Evolutionary conservation across 2,888 invertebrate genomes (phyloP), one percentile per base, ranked within the genome.

Genomic region (Odontocolon sp.): DNA sequence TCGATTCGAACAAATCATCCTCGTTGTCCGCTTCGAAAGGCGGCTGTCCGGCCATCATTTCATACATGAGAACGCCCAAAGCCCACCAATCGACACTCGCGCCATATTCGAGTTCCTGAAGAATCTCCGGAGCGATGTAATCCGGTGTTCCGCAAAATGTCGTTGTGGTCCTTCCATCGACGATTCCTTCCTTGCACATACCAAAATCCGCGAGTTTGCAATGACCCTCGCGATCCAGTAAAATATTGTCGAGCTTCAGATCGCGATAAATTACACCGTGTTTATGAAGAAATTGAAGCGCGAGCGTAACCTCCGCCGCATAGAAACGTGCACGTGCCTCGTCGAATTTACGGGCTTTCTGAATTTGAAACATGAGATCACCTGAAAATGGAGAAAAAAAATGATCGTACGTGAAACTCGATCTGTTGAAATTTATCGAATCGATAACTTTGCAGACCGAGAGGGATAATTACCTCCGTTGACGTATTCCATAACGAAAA

Each of bases 111-210:
- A 97, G 93, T 91, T 98, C 98, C 91, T 98, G 97, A 70, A 98
- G 93, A 89, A 98, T 98, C 94, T 99, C 99, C 2, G 99, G 99
- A 36, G 99, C 99, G 82, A 99, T 99, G 91, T 99, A 99, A 91
- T 99, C 99, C 1, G 99, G 99, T 40, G 99, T 99, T n/a, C 99
- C 99, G 91, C 99, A 99, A 92, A 99, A 99, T 0, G 99, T 99
- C 42, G 97, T 96, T n/a, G 90, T 90, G 21, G 97, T 95, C 66
- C 94, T 93, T 23, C 97, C 97, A 82, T 97, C 97, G n/a, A 93
- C 89, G 86, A 98, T 97, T 61, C 96, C 96, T 91, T 99, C 99
- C 92, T 99, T 99, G 92, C 99, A 99, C 98, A 98, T 99, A 87
- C 99, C 99, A 91, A 98, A 98, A 91, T 98, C 97, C 1, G 97